phyloP scores from a whole-genome alignment of 2,888 invertebrate species.

The Polylopha cassiicola region DNA sequence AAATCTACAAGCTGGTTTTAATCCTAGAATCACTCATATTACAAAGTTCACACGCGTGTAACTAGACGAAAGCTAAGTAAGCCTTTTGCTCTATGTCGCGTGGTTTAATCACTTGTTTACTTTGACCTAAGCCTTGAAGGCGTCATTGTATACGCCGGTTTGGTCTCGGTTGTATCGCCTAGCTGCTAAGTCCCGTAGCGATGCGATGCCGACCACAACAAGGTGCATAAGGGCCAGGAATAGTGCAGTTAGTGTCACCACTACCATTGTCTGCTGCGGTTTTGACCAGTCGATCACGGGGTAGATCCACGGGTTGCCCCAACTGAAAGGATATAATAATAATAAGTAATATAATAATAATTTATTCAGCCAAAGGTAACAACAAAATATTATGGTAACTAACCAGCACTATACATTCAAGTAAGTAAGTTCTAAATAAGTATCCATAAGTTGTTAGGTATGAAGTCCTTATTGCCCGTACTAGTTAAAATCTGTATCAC shows the following conservation, averaged over 20 bases:
- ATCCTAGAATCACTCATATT: neutral
- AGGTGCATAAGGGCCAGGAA: conserved; percentile 83
- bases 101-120: too few relatives aligned
- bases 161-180: conserved; percentile 38
- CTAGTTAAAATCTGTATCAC: too few relatives aligned
- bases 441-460: too few relatives aligned
- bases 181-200: conserved; percentile 60
- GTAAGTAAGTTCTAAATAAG: too few relatives aligned
- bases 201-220: conserved; percentile 77
- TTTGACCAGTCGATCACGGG: conserved; percentile 88
- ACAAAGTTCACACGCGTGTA: neutral
- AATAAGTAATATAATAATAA: neutral
- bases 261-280: conserved; percentile 79
- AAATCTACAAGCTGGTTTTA: conserved; percentile 7
- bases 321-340: conserved; percentile 59
- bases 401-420: too few relatives aligned
- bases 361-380: neutral
- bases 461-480: too few relatives aligned
- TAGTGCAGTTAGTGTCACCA: conserved; percentile 80
- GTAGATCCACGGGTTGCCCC: conserved; percentile 84
- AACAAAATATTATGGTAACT: too few relatives aligned
- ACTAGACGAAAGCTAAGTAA: too few relatives aligned
- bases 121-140: conserved; percentile 54
- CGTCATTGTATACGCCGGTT: conserved; percentile 59
- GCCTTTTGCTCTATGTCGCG: too few relatives aligned